phyloP scores from a whole-genome alignment of 2,113 vertebrate species.

The Nerophis ophidion region DNA sequence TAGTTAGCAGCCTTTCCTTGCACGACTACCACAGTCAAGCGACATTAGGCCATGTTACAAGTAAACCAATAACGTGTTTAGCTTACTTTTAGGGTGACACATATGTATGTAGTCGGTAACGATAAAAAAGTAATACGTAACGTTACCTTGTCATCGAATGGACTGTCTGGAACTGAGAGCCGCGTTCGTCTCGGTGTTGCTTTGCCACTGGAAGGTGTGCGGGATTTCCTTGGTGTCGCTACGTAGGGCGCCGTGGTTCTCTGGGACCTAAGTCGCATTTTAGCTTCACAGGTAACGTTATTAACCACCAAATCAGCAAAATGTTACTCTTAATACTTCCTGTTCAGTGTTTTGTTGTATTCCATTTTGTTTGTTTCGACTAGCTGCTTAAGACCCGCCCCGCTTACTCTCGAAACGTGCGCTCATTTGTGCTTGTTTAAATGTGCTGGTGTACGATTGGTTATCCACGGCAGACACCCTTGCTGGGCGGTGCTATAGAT shows the following conservation, averaged over 20 bases:
- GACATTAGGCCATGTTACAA: not conserved
- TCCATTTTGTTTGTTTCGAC: not conserved
- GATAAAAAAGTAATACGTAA: not conserved
- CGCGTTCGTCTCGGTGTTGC: constrained; percentile 25
- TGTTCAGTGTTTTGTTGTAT: not conserved
- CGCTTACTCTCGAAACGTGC: constrained; percentile 21
- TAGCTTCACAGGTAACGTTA: not conserved
- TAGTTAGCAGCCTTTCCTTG: not conserved
- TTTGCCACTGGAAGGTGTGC: constrained; percentile 9
- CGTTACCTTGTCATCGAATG: constrained; percentile 30
- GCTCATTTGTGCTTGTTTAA: constrained; percentile 39
- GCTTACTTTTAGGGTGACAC: not conserved
- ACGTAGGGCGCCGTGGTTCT: not conserved
- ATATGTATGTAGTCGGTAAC: not conserved
- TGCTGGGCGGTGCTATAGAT: constrained; percentile 49
- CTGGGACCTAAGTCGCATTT: constrained; percentile 59
- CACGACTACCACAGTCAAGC: not conserved
- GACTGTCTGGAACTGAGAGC: constrained; percentile 6
- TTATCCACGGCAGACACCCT: not conserved
- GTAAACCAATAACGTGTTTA: not conserved
- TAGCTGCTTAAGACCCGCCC: constrained; percentile 23
- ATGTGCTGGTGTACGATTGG: constrained; percentile 49
- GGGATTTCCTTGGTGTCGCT: constrained; percentile 29
- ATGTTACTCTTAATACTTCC: not conserved
- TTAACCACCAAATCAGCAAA: not conserved